Evolutionary conservation across 2,797 vertebrate genomes (phyloP).

Genomic region (Microchirus variegatus): DNA sequence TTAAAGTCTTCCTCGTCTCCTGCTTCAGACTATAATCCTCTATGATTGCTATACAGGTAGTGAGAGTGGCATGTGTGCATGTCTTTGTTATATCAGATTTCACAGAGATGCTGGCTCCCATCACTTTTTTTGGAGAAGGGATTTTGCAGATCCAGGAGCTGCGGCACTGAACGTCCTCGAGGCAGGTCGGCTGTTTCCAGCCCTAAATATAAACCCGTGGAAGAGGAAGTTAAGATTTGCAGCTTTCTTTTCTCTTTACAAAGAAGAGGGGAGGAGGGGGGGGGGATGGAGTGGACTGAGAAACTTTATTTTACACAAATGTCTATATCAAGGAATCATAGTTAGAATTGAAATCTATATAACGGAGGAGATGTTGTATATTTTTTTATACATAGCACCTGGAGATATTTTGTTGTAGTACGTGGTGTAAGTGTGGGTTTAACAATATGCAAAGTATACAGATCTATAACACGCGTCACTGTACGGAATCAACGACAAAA

Average conservation of each 20-base stretch:
- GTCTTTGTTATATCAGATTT: slow-evolving; percentile 62
- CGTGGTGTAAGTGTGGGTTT: slow-evolving; percentile 74
- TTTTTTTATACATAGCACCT: slow-evolving; percentile 81
- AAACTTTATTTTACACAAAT: slow-evolving; percentile 79
- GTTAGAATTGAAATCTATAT: slow-evolving; percentile 75
- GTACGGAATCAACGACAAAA: slow-evolving; percentile 62
- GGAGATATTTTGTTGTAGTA: slow-evolving; percentile 82
- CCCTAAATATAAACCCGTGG: slow-evolving; percentile 23
- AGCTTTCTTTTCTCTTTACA: slow-evolving; percentile 25
- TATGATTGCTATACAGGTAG: slow-evolving; percentile 62
- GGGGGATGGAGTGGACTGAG: too few species aligned
- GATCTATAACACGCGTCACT: slow-evolving; percentile 49
- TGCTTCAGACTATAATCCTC: slow-evolving; percentile 60
- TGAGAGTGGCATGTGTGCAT: slow-evolving; percentile 75
- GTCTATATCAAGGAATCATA: slow-evolving; percentile 71
- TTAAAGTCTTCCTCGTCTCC: slow-evolving; percentile 64
- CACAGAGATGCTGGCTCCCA: slow-evolving; percentile 44
- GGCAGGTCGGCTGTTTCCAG: slow-evolving; percentile 35
- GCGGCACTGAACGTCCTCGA: slow-evolving; percentile 33
- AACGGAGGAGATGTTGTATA: slow-evolving; percentile 81
- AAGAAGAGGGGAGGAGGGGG: too few species aligned
- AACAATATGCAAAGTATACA: slow-evolving; percentile 68
- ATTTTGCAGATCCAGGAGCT: slow-evolving; percentile 51
- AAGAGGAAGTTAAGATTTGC: slow-evolving; percentile 45
- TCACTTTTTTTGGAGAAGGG: slow-evolving; percentile 12